phyloP scores from a whole-genome alignment of 2,113 vertebrate species.

The Puntigrus tetrazona region DNA sequence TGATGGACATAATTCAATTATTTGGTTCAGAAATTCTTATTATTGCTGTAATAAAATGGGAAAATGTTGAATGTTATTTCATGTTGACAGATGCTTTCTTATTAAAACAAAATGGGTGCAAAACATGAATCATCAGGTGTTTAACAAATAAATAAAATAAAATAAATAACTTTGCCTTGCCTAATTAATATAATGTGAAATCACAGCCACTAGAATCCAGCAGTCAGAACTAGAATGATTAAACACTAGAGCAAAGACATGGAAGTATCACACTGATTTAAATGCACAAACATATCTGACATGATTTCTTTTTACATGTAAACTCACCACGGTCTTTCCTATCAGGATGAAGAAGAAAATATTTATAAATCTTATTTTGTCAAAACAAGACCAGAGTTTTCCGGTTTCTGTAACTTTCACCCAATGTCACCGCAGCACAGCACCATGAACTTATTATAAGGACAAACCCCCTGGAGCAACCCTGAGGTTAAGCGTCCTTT shows the following conservation, averaged over 20 bases:
- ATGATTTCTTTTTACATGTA: not conserved
- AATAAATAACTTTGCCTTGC: no score
- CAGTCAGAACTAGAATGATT: not conserved
- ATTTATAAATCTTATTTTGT: not conserved
- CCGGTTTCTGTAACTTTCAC: not conserved
- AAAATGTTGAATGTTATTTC: not conserved
- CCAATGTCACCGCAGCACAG: not conserved
- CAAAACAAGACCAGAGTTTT: not conserved
- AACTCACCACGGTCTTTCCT: not conserved
- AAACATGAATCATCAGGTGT: slow-evolving; percentile 10
- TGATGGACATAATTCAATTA: not conserved
- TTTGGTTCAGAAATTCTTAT: not conserved
- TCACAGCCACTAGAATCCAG: not conserved
- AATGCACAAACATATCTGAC: not conserved
- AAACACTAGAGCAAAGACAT: not conserved
- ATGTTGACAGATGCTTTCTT: not conserved
- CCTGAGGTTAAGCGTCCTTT: not conserved
- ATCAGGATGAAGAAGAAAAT: not conserved
- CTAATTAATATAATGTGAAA: not conserved
- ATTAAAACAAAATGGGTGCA: not conserved
- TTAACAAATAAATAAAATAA: no score
- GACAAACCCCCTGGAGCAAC: not conserved
- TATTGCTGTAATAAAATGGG: not conserved
- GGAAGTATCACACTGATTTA: not conserved
- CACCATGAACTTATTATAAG: slow-evolving; percentile 1